Evolutionary conservation across 2,888 invertebrate species (phyloP).

Genomic region (Thalpophila matura): DNA sequence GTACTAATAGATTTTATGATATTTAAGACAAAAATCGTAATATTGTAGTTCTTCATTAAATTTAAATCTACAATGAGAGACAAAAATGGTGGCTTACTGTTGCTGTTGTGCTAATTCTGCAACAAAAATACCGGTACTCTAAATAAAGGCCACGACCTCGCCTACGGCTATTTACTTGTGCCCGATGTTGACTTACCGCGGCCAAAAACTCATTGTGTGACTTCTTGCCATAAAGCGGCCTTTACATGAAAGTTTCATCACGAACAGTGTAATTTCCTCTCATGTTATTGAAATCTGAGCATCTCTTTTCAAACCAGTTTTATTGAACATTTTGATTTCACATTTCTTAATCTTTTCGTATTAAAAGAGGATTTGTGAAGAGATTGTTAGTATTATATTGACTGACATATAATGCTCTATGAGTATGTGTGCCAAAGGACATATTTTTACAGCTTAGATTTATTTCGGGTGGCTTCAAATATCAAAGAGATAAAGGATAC

Average conservation of each 20-base stretch:
- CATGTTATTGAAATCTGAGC: conserved; percentile 76
- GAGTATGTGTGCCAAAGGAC: conserved; percentile 31
- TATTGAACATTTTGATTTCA: conserved; percentile 71
- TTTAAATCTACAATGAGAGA: conserved; percentile 10
- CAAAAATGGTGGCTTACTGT: conserved; percentile 38
- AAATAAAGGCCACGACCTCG: conserved; percentile 86
- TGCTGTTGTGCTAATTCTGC: conserved; percentile 69
- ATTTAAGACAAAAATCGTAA: too few relatives aligned
- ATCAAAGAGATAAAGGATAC: conserved; percentile 46
- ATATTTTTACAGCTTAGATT: conserved; percentile 41
- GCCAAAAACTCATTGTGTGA: conserved; percentile 87
- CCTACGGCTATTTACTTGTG: conserved; percentile 84
- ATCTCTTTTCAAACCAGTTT: conserved; percentile 71
- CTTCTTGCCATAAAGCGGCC: conserved; percentile 81
- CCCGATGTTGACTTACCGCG: conserved; percentile 81
- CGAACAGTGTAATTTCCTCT: conserved; percentile 79
- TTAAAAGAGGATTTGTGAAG: conserved; percentile 53
- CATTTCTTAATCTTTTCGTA: conserved; percentile 60
- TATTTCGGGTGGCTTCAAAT: conserved; percentile 39
- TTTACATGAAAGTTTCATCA: conserved; percentile 77
- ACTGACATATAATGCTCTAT: conserved; percentile 35
- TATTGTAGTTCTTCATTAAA: conserved; percentile 3
- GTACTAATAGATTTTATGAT: too few relatives aligned
- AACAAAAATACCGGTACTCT: conserved; percentile 73
- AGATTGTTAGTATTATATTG: conserved; percentile 53